Evolutionary conservation across 2,113 vertebrate species (phyloP), one percentile per base, ranked within the genome.

Genomic region (Philantomba maxwellii): DNA sequence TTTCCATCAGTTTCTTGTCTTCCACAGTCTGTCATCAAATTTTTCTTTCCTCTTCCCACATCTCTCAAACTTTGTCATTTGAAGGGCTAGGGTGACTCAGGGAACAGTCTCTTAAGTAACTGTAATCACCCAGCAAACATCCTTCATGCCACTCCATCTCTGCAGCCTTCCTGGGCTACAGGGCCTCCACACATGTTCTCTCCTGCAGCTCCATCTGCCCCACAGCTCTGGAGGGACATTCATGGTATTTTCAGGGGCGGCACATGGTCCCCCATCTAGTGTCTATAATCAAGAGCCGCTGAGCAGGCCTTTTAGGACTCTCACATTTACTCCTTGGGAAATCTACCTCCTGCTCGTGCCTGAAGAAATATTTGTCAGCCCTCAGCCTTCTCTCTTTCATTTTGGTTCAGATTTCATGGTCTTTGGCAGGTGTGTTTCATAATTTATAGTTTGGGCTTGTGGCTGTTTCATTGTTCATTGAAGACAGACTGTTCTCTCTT

Each of bases 391-490:
- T 45, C 23, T 83, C 91, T 70, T 91, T 93, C 60, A 33, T 55
- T 97, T 45, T 14, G 10, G 33, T 45, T 26, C 93, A 78, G 16
- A 55, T 26, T 70, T 96, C 81, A 77, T 4, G 0, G 73, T 55
- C 55, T 96, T 86, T 96, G 91, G 93, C 87, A 94, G 49, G 70
- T 97, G 43, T 49, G 43, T 82, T 83, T 82, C 49, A 53, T 78
- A 47, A 97, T 82, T 93, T 95, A 93, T 43, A 78, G 91, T 66
- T 86, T 82, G 84, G 91, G 70, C 88, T 55, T 92, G 36, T 60
- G 51, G 91, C 70, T 95, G 91, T 66, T 92, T 97, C 78, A 95
- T 85, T 97, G 93, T 97, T 95, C 62, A 87, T 0, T 85, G 78
- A 86, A 87, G 94, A 94, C 75, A 81, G 25, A 91, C 25, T 77